Evolutionary conservation across 2,797 vertebrate genomes (phyloP).

Genomic region (Mareca penelope): DNA sequence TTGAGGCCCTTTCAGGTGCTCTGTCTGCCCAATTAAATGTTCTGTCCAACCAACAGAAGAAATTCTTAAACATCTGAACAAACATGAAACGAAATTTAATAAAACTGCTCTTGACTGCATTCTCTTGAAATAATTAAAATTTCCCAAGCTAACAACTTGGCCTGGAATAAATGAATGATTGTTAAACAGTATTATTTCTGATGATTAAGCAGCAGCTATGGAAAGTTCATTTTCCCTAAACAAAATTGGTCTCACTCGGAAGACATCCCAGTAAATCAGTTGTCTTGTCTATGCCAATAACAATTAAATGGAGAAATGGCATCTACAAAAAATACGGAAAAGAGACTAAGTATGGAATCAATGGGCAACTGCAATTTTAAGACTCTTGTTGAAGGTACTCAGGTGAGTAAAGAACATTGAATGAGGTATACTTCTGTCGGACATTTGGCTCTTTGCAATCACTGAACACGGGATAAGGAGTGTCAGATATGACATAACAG

Average conservation of each 20-base stretch:
- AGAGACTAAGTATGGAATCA: not conserved
- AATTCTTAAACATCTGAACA: not conserved
- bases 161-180: not conserved
- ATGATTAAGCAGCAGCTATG: not conserved
- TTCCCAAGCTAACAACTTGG: not conserved
- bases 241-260: not conserved
- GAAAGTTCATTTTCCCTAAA: not conserved
- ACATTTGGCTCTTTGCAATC: not conserved
- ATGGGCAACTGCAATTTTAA: not conserved
- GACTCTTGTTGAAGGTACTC: not conserved
- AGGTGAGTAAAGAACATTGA: not conserved
- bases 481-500: not conserved
- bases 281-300: not conserved
- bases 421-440: not conserved
- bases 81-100: not conserved
- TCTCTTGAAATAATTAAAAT: not conserved
- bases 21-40: not conserved
- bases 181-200: not conserved
- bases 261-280: not conserved
- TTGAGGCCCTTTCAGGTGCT: not conserved
- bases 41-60: not conserved
- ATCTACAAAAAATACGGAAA: not conserved
- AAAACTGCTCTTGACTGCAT: not conserved
- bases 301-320: not conserved
- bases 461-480: not conserved